Conservation (phyloP, 2,888 invertebrate genomes). For the Lithodes maja region DNA sequence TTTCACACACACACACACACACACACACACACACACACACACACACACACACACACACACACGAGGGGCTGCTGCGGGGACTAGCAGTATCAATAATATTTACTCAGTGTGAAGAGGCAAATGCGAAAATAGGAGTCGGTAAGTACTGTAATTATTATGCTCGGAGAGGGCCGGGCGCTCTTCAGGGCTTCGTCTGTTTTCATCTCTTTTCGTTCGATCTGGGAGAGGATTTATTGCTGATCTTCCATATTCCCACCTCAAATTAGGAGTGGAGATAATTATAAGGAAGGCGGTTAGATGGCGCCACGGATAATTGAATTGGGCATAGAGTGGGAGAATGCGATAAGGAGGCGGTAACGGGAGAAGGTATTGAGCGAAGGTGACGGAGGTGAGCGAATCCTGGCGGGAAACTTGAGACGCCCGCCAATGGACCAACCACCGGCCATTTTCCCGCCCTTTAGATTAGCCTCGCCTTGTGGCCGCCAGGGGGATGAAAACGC, state of each 20-base stretch:
- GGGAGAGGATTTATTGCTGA: neutral
- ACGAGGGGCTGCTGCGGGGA: neutral
- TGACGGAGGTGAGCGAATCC: neutral
- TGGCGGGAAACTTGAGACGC: neutral
- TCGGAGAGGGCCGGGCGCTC: neutral
- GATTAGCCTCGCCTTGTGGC: slow-evolving; percentile 44
- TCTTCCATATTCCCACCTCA: neutral
- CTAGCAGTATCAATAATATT: slow-evolving; percentile 56
- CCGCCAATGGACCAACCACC: slow-evolving; percentile 34
- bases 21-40: slow-evolving; percentile 38
- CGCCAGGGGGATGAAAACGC: neutral
- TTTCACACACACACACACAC: slow-evolving; percentile 22
- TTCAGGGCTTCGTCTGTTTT: neutral
- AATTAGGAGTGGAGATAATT: neutral
- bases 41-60: slow-evolving; percentile 26
- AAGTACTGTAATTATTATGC: slow-evolving; percentile 56
- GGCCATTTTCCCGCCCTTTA: slow-evolving; percentile 37
- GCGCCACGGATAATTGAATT: neutral
- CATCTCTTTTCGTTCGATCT: neutral
- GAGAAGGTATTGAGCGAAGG: neutral
- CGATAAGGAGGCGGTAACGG: neutral
- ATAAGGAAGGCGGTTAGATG: neutral
- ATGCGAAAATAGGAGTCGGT: slow-evolving; percentile 57
- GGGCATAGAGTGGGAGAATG: neutral
- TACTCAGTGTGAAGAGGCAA: slow-evolving; percentile 58